Evolutionary conservation across 2,888 invertebrate genomes (phyloP), one percentile per base, ranked within the genome.

Genomic region (Oscheius sp.): DNA sequence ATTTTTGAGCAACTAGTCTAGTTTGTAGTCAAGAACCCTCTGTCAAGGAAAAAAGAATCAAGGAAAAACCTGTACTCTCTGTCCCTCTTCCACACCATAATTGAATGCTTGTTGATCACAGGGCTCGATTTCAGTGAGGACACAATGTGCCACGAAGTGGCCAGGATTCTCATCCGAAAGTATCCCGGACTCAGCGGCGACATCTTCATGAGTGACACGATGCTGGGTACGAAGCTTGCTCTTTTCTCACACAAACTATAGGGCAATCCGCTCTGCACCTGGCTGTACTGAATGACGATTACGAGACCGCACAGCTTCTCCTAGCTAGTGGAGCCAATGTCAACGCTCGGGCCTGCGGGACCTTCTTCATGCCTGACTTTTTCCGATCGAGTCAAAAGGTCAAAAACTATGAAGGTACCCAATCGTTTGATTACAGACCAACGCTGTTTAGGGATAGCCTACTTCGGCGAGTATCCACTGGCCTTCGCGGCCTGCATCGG

Each of bases 401-500:
- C 5, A n/a, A 47, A 58, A 48, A 70, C 11, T 70, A 47, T 48
- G 58, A 50, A 3, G 72, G 53, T 62, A 13, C 53, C 11, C 13
- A 53, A 3, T 53, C 21, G 0, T 21, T 21, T 21, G 21, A 21
- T 21, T 21, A 21, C 21, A 21, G 21, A 21, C 21, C 21, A 32
- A 29, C 5, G 1, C 11, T 55, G 59, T 78, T 37, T 82, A 91
- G 98, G 97, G 1, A 92, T 96, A 84, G 96, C 97, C 0, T 99
- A 99, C 90, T 92, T 97, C 79, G 99, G 99, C 0, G 98, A 99
- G 90, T 97, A 95, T 89, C 97, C 98, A 0, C 90, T 99, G 70
- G 94, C 97, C 0, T 99, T 98, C 95, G 95, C 97, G 0, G 97
- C 97, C 0, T 97, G 97, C 90, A 95, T 96, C 89, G 95, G 96